Evolutionary conservation across 2,113 vertebrate genomes (phyloP), one percentile per base, ranked within the genome.

Genomic region (Corynorhinus townsendii): DNA sequence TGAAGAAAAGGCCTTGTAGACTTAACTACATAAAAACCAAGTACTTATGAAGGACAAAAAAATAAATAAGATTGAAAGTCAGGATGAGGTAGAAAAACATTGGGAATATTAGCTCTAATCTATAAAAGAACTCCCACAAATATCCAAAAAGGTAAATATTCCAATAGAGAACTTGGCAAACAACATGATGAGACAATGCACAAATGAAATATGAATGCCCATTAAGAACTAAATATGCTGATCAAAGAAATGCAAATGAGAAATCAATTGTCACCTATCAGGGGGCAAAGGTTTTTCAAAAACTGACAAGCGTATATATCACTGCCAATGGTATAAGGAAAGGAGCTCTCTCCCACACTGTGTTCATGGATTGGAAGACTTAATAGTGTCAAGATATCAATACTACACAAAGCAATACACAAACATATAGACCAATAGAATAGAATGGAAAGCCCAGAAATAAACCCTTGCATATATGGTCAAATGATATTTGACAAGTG

Each of bases 61-160:
- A 93, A 85, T 86, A 90, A 91, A 83, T 89, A 88, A 85, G 54
- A 28, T 52, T 94, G 62, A 90, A 96, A 93, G 77, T 90, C 84
- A 79, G 0, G 54, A 88, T 26, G 54, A 93, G 95, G 75, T 83
- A 93, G 80, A 56, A 95, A 93, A 95, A 84, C 35, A 84, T 72
- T 71, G 91, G 76, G 40, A 83, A 71, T 84, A 84, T 35, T 72
- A 56, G 62, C 47, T 89, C 40, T 85, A 91, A 59, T 59, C 86
- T 40, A 38, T 52, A 47, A 93, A 96, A 92, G 64, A 76, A 11
- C 30, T 86, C 71, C 38, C 59, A 80, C 26, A 76, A 90, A 84
- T 89, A 89, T 54, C 28, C 66, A 76, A 86, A 76, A 26, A 71
- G 80, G 85, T 54, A 86, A 90, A 49, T 56, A 72, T 43, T 81